Evolutionary conservation across 2,888 invertebrate species (phyloP), one percentile per base, ranked within the genome.

Genomic region (Rhyacophila evoluta): DNA sequence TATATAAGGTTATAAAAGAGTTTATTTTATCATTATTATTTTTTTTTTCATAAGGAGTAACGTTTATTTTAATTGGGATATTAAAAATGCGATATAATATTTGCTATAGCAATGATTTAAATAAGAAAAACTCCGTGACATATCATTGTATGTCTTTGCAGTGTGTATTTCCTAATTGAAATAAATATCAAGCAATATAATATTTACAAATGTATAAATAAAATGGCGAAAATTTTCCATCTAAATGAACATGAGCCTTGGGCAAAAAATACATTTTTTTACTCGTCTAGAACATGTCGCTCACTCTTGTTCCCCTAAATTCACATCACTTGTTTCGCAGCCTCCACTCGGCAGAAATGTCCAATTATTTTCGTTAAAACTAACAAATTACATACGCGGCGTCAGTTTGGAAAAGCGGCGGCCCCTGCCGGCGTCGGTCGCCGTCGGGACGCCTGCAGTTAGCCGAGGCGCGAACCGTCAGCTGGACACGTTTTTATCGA

Each of bases 351-450:
- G 39, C 39, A 69, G 39, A 78, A 77, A 78, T 75, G 77, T 80
- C 80, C 80, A 80, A 80, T 80, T 80, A 80, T 80, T 80, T 80
- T 80, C 80, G 77, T 79, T 77, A 79, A 79, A 79, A 78, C 80
- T 80, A 80, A 80, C 80, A 80, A 80, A 80, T 80, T 80, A 69
- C 77, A 75, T 55, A 75, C 38, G 78, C 74, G 77, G 38, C 55
- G 25, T 55, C 55, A 55, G 55, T 55, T 55, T 55, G 55, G 19
- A 55, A 55, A 55, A 19, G 15, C 8, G 19, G 15, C 19, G 19
- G 19, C 12, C 55, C 55, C 55, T 12, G 15, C 39, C 39, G 12
- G 39, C 39, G 39, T 4, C 15, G 10, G 55, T 19, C 25, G 55
- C 19, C 55, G 55, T 25, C 55, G 55, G 19, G 55, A 19, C 55